Evolutionary conservation across 2,888 invertebrate genomes (phyloP).

Genomic region (Tillus elongatus): DNA sequence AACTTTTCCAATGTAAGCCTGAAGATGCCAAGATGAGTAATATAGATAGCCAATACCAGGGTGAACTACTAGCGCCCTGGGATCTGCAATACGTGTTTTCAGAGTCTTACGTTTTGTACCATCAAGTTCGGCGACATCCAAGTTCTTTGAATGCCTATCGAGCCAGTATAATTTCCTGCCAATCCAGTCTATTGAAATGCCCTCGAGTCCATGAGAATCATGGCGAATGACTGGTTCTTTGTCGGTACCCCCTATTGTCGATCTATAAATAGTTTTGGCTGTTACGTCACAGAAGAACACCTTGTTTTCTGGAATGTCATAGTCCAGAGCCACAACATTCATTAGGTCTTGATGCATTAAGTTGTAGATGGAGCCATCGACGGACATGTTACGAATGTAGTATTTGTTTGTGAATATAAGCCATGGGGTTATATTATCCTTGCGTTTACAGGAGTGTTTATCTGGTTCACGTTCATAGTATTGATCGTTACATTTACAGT

Average conservation of each 20-base stretch:
- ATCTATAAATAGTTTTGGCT: conserved; percentile 85
- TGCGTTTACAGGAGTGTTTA: conserved; percentile 83
- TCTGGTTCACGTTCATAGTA: conserved; percentile 82
- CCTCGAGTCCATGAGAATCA: conserved; percentile 94
- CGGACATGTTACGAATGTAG: conserved; percentile 91
- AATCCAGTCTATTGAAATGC: conserved; percentile 94
- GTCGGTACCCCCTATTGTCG: conserved; percentile 50
- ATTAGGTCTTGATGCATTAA: conserved; percentile 89
- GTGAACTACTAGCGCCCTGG: conserved; percentile 89
- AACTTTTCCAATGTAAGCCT: conserved; percentile 93
- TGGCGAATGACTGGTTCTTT: conserved; percentile 82
- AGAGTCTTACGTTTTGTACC: conserved; percentile 86
- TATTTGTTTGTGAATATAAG: conserved; percentile 94
- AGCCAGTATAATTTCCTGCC: conserved; percentile 95
- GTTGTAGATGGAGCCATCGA: conserved; percentile 76
- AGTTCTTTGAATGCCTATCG: conserved; percentile 87
- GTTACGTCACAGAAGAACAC: conserved; percentile 96
- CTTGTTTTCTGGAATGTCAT: conserved; percentile 73
- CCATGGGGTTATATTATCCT: conserved; percentile 75
- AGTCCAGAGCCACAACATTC: conserved; percentile 95
- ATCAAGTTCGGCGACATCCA: conserved; percentile 90
- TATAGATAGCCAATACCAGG: conserved; percentile 90
- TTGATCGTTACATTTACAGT: conserved; percentile 90
- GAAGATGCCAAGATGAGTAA: conserved; percentile 92
- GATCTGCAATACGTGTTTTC: conserved; percentile 82